A percentile compares a stretch with the other conserved stretches of the same genome.
phyloP scores from a whole-genome alignment of 1,140 invertebrate species.

The Phymastichus coffea region DNA sequence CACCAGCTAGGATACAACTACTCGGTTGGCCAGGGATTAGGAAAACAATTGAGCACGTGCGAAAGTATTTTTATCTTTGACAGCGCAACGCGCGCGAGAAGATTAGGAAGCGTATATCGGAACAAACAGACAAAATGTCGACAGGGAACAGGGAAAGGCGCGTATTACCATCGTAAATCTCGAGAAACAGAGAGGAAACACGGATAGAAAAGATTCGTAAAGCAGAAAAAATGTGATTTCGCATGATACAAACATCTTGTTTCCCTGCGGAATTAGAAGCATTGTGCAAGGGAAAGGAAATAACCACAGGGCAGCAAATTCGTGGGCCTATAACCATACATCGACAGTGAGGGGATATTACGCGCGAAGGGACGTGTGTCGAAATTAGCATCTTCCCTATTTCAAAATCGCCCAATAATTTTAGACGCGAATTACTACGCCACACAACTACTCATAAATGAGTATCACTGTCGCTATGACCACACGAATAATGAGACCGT shows the following conservation, averaged over 20 bases:
- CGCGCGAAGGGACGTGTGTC: not conserved
- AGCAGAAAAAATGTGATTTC: not conserved
- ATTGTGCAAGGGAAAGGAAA: not conserved
- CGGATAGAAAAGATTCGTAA: too few relatives aligned
- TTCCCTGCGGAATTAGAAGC: not conserved
- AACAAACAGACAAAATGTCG: not conserved
- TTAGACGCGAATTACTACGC: constrained; percentile 4
- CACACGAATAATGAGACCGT: constrained; percentile 31
- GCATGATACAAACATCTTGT: not conserved
- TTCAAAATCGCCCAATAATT: not conserved
- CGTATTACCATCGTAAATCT: not conserved
- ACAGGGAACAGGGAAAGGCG: not conserved
- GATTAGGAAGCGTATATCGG: not conserved
- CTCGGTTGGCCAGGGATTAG: too few relatives aligned
- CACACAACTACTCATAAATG: constrained; percentile 10
- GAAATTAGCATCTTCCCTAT: not conserved
- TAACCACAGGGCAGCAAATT: not conserved
- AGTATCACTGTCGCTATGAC: constrained; percentile 24
- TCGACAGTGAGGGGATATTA: not conserved
- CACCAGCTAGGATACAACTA: too few relatives aligned
- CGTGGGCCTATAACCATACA: not conserved
- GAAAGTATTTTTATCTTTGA: too few relatives aligned
- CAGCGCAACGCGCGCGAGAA: not conserved
- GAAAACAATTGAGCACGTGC: not conserved
- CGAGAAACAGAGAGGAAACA: not conserved